These are phyloP conservation scores for Polymixis flavicincta DNA, from an alignment of 2,888 invertebrate species.

Conservation along the genomic window DNA sequence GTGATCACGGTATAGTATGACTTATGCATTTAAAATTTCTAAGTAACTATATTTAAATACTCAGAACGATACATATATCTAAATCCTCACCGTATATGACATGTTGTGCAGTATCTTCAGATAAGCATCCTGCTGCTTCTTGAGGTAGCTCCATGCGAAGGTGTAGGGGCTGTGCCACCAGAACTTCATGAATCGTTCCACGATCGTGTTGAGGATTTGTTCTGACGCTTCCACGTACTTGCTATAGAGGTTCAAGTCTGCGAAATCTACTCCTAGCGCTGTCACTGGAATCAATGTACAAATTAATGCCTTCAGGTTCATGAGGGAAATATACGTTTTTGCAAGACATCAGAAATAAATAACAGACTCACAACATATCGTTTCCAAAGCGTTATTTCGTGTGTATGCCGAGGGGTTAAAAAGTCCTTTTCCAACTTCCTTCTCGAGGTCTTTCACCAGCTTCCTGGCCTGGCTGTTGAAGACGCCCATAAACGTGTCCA, in stretches of 20 bases:
- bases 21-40: not conserved
- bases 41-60: not conserved
- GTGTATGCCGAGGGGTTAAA: constrained; percentile 82
- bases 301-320: not conserved
- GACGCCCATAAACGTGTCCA: constrained; percentile 76
- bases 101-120: constrained; percentile 80
- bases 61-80: not conserved
- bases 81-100: constrained; percentile 76
- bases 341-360: not conserved
- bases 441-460: constrained; percentile 71
- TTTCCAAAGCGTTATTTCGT: constrained; percentile 80
- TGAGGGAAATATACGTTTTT: not conserved
- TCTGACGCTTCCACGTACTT: constrained; percentile 80
- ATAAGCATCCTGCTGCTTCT: constrained; percentile 77
- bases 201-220: constrained; percentile 75
- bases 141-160: constrained; percentile 76
- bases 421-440: constrained; percentile 72
- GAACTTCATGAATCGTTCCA: constrained; percentile 80
- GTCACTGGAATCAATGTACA: constrained; percentile 74
- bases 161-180: constrained; percentile 77
- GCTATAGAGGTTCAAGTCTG: constrained; percentile 76
- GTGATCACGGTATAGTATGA: not conserved
- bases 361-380: constrained; percentile 80
- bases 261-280: constrained; percentile 81
- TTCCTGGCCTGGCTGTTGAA: constrained; percentile 78